Percentiles rank a stretch among this genome's conserved stretches.
Evolutionary conservation across 2,888 invertebrate genomes (phyloP).

Genomic region (Tridacna crocea): DNA sequence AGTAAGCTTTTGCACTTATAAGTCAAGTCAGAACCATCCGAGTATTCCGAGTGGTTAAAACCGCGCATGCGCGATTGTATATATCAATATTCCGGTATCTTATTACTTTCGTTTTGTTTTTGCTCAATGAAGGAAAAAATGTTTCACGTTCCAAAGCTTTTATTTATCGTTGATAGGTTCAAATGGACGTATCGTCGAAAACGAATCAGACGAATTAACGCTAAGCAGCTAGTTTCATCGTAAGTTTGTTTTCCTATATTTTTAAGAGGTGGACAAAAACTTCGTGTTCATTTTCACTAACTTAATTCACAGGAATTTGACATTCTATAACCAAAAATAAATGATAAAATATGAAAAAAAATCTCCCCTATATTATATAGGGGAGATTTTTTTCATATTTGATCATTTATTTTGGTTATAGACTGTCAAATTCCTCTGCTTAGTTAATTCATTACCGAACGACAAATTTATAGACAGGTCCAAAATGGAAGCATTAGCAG

Average conservation of each 20-base stretch:
- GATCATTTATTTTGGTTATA: too few relatives aligned
- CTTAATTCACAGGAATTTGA: too few relatives aligned
- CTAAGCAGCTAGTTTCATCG: background rate
- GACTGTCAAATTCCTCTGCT: too few relatives aligned
- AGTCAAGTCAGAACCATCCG: background rate
- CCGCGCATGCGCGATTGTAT: background rate
- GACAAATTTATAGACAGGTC: background rate
- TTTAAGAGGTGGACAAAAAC: too few relatives aligned
- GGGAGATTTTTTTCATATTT: too few relatives aligned
- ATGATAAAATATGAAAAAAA: too few relatives aligned
- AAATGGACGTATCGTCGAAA: slow-evolving; percentile 10
- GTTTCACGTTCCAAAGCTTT: slow-evolving; percentile 24
- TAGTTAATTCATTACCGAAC: background rate
- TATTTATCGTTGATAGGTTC: slow-evolving; percentile 18
- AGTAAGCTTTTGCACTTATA: background rate
- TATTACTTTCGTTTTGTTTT: slow-evolving; percentile 37
- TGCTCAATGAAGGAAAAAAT: slow-evolving; percentile 29
- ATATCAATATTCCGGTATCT: slow-evolving; percentile 14
- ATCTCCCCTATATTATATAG: too few relatives aligned
- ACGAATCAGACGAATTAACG: background rate
- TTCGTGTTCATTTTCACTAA: too few relatives aligned
- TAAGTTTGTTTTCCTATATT: background rate
- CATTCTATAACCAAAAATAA: too few relatives aligned
- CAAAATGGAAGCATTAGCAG: background rate
- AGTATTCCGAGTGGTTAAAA: background rate